Evolutionary conservation across 2,113 vertebrate species (phyloP).

Genomic region (Sminthopsis crassicaudata): DNA sequence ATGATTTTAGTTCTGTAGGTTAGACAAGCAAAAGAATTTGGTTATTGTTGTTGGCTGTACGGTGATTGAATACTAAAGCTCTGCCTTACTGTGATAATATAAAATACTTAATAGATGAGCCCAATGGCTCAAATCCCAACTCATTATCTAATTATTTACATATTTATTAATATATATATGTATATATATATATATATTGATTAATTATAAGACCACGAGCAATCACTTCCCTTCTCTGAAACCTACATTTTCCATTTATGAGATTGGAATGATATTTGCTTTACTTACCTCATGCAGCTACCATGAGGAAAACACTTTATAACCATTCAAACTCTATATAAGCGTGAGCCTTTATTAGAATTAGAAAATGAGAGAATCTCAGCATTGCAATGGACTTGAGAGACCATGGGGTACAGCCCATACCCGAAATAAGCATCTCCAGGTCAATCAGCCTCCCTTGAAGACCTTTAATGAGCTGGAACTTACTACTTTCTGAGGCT

Average conservation of each 20-base stretch:
- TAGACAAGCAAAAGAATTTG: neutral
- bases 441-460: neutral
- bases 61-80: neutral
- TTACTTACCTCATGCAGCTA: neutral
- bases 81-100: neutral
- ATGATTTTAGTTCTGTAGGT: neutral
- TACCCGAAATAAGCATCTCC: neutral
- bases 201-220: neutral
- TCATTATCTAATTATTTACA: neutral
- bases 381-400: neutral
- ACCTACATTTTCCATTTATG: neutral
- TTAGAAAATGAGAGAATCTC: neutral
- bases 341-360: neutral
- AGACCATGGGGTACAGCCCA: neutral
- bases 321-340: neutral
- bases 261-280: neutral
- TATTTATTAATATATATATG: neutral
- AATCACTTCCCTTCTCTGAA: neutral
- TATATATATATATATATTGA: neutral
- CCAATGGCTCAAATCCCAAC: neutral
- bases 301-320: neutral
- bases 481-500: neutral
- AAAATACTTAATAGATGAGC: neutral
- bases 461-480: neutral
- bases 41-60: neutral